Conservation (phyloP, 2,113 vertebrate genomes). For the Orthonyx spaldingii region DNA sequence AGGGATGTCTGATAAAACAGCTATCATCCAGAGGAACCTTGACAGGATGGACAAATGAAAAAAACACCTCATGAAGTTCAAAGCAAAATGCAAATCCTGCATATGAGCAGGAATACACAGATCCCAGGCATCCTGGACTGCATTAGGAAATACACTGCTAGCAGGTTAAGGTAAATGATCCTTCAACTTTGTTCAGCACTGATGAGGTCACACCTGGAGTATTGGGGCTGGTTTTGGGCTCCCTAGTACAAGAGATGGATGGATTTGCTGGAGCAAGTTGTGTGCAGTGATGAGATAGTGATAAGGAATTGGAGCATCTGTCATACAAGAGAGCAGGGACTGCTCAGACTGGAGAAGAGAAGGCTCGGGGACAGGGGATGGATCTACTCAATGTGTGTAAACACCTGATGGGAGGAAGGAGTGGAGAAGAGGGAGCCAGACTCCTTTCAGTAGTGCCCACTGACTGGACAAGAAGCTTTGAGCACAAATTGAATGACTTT, state of each 20-base stretch:
- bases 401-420: neutral
- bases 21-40: neutral
- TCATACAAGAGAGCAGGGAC: neutral
- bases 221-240: neutral
- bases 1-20: neutral
- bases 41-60: neutral
- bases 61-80: neutral
- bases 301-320: neutral
- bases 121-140: neutral
- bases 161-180: neutral
- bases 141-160: neutral
- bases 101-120: neutral
- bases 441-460: neutral
- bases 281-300: neutral
- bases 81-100: neutral
- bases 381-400: neutral
- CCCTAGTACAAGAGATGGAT: neutral
- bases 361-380: accelerated
- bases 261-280: neutral
- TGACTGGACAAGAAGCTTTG: neutral
- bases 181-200: neutral
- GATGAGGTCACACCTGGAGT: neutral
- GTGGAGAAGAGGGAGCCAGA: neutral
- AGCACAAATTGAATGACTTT: neutral
- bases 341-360: neutral